A percentile compares a stretch with the other conserved stretches of the same genome.
phyloP scores from a whole-genome alignment of 2,797 vertebrate species.

The Dendrocincla tyrannina region DNA sequence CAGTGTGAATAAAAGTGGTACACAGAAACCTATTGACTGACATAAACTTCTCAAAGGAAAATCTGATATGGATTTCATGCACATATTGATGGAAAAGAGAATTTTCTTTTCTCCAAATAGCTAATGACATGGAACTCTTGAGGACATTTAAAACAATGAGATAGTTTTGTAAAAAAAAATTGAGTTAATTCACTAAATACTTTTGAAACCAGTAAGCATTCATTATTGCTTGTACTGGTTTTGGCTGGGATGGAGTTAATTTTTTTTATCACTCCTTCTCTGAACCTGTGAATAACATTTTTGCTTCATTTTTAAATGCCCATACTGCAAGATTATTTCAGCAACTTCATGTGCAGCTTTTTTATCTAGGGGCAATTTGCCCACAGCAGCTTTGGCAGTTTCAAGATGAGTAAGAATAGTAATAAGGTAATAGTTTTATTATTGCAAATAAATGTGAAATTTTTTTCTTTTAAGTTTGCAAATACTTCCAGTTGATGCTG shows the following conservation, averaged over 20 bases:
- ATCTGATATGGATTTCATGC: neutral
- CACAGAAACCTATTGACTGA: neutral
- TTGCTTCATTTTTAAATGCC: constrained; percentile 54
- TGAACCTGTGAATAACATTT: constrained; percentile 45
- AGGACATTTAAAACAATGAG: constrained; percentile 15
- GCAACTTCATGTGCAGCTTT: neutral
- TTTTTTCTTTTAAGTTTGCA: neutral
- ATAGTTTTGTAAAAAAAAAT: constrained; percentile 5
- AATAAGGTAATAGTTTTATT: constrained; percentile 25
- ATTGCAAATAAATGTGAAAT: constrained; percentile 36
- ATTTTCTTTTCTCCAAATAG: constrained; percentile 17
- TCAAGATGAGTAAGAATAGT: constrained; percentile 3
- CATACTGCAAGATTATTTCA: constrained; percentile 53
- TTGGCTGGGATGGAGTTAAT: neutral
- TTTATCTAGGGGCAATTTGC: constrained; percentile 59
- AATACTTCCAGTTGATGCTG: neutral
- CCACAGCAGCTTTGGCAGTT: constrained; percentile 19
- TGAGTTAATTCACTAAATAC: constrained; percentile 35
- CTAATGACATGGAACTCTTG: neutral
- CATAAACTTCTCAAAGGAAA: neutral
- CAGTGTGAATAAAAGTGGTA: neutral
- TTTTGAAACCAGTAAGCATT: constrained; percentile 35
- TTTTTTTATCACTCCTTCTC: neutral
- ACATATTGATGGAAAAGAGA: neutral
- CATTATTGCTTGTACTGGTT: constrained; percentile 27